phyloP scores from a whole-genome alignment of 2,797 vertebrate species.

The Myotis findleyi region DNA sequence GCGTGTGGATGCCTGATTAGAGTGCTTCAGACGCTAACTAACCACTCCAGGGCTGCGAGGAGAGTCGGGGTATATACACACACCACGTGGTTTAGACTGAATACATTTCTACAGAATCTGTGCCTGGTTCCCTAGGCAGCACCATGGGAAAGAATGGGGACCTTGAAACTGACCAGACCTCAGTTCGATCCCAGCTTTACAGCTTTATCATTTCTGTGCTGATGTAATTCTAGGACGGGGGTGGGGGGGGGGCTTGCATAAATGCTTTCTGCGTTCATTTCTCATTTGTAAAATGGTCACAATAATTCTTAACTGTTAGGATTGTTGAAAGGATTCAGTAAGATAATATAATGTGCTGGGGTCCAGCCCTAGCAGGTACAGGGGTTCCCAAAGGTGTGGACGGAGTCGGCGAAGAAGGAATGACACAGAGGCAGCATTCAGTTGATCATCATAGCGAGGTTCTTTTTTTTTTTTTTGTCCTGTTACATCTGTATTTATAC shows the following conservation, averaged over 20 bases:
- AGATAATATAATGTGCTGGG: not conserved
- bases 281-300: slow-evolving; percentile 30
- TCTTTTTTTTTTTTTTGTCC: no score
- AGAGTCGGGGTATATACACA: not conserved
- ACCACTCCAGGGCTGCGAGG: not conserved
- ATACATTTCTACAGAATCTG: not conserved
- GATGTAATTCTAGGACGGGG: not conserved
- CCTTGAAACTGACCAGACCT: not conserved
- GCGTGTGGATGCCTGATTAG: slow-evolving; percentile 3
- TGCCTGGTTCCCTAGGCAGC: not conserved
- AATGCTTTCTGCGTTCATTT: slow-evolving; percentile 12
- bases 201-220: not conserved
- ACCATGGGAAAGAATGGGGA: not conserved
- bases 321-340: slow-evolving; percentile 20
- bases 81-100: not conserved
- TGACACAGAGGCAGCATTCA: no score
- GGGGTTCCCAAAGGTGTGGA: no score
- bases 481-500: no score
- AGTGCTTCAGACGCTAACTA: slow-evolving; percentile 30
- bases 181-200: not conserved
- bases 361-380: no score
- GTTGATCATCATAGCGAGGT: no score
- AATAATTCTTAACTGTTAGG: not conserved
- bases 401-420: no score
- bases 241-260: not conserved